Percentiles rank a stretch among this genome's conserved stretches.
Conservation (phyloP, 2,888 invertebrate species). For the Mellilla xanthometata region DNA sequence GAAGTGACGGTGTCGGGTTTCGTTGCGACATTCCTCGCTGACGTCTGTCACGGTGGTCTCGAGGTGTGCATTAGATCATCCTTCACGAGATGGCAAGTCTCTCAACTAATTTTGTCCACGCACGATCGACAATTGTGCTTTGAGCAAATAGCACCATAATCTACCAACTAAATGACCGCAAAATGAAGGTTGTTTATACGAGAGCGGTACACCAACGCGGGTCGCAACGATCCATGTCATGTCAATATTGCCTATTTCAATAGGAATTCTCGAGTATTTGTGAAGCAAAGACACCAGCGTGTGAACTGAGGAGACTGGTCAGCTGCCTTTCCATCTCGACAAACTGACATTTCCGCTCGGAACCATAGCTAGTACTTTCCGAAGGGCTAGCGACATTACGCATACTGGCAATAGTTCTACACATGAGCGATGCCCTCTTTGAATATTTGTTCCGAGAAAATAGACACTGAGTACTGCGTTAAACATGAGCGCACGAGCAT, state of each 20-base stretch:
- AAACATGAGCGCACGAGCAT: conserved; percentile 28
- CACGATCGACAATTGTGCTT: no score
- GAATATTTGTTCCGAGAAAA: conserved; percentile 57
- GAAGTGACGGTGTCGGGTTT: conserved; percentile 52
- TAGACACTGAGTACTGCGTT: conserved; percentile 33
- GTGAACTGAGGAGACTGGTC: conserved; percentile 51
- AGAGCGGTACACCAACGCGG: no score
- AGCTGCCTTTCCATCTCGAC: conserved; percentile 51
- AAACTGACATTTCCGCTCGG: conserved; percentile 70
- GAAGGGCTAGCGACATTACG: conserved; percentile 42
- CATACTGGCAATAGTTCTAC: conserved; percentile 40
- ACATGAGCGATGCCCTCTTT: conserved; percentile 37
- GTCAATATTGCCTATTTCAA: conserved; percentile 57
- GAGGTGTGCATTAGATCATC: conserved; percentile 19
- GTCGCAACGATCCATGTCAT: conserved; percentile 39
- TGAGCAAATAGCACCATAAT: no score
- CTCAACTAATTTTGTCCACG: no score
- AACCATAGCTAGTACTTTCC: conserved; percentile 51
- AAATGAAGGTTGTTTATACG: no score
- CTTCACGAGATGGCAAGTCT: conserved; percentile 4
- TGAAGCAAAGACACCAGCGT: conserved; percentile 55
- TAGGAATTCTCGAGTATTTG: conserved; percentile 49
- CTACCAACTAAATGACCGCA: no score
- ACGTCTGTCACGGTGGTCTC: conserved; percentile 53
- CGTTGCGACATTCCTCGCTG: conserved; percentile 55